Conservation (phyloP, 2,797 vertebrate species). For the Rhabdomys pumilio region DNA sequence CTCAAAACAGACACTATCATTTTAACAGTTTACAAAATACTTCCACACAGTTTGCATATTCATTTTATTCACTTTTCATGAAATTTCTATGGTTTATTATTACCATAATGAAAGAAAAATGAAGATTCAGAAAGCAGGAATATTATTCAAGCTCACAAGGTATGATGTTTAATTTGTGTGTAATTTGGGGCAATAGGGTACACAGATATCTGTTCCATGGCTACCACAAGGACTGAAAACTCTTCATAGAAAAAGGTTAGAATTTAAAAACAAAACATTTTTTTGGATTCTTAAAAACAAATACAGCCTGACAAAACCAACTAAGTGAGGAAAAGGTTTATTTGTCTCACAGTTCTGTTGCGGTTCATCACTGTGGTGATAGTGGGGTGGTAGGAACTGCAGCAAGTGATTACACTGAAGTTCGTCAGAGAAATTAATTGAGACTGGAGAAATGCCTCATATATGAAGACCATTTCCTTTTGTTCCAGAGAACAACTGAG, state of each 20-base stretch:
- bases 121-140: neutral
- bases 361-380: neutral
- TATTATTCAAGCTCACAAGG: neutral
- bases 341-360: neutral
- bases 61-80: slow-evolving; percentile 13
- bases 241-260: neutral
- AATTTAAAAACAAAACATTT: neutral
- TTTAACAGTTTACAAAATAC: neutral
- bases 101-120: neutral
- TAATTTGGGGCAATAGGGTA: too few species aligned
- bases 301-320: neutral
- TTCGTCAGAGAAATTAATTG: too few species aligned
- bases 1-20: neutral
- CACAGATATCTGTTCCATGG: neutral
- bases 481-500: neutral
- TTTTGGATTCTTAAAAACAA: neutral
- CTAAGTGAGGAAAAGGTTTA: neutral
- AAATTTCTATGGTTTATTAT: neutral
- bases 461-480: neutral
- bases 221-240: neutral
- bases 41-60: neutral
- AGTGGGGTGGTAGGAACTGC: too few species aligned
- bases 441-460: neutral
- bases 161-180: neutral
- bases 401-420: neutral